A percentile compares a stretch with the other conserved stretches of the same genome.
Conservation (phyloP, 1,140 invertebrate genomes). For the Babylonia areolata region DNA sequence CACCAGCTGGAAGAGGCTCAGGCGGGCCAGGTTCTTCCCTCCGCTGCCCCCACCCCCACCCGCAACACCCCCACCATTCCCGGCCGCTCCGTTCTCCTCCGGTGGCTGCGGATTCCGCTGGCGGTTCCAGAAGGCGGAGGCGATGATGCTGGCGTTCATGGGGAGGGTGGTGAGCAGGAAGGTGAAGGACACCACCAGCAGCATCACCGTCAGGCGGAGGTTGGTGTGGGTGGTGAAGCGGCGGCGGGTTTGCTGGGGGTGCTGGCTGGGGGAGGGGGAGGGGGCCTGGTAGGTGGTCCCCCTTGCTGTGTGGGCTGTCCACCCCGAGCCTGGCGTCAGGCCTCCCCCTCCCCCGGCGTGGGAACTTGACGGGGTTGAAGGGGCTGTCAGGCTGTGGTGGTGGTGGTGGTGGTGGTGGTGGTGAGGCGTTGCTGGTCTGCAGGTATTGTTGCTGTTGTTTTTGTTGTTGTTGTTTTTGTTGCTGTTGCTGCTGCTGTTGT, state of each 20-base stretch:
- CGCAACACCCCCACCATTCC: too few relatives aligned
- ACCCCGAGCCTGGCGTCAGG: neutral
- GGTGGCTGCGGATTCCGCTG: neutral
- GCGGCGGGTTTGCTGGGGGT: too few relatives aligned
- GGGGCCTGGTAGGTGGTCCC: neutral
- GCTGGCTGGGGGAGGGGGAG: neutral
- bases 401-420: too few relatives aligned
- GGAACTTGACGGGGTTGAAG: neutral
- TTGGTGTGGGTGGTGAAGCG: slow-evolving; percentile 35
- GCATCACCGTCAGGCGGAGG: slow-evolving; percentile 66
- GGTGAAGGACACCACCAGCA: slow-evolving; percentile 69
- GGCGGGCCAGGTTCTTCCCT: slow-evolving; percentile 26
- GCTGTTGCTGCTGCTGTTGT: neutral
- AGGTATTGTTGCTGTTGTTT: neutral
- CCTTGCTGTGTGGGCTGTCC: neutral
- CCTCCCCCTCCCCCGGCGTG: neutral
- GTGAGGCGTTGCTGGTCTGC: neutral
- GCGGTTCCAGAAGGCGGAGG: slow-evolving; percentile 56
- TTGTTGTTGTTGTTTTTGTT: slow-evolving; percentile 33
- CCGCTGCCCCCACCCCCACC: too few relatives aligned
- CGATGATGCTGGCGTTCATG: slow-evolving; percentile 64
- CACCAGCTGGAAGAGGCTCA: slow-evolving; percentile 50
- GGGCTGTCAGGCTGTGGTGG: neutral
- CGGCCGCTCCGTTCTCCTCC: too few relatives aligned
- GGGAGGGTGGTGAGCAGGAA: slow-evolving; percentile 73